Base-by-base conservation (phyloP, 2,113 vertebrate genomes). In the Alces alces region DNA sequence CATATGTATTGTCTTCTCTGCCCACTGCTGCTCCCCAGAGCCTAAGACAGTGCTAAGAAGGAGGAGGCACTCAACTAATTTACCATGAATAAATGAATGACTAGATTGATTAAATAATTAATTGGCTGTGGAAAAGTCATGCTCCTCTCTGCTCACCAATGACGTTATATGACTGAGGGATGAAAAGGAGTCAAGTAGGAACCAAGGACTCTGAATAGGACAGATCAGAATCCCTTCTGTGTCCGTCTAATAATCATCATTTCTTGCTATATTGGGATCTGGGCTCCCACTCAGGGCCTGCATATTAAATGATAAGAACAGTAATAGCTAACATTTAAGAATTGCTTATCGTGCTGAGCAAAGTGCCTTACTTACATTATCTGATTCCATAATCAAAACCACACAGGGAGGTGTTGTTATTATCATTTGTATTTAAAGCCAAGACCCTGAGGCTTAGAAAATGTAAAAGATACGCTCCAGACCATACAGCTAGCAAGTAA, bases 111-210 rank as follows among this genome's bases (percentile, higher is more conserved):
- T 80, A 23, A 58, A 80, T 83, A 27, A 47, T 43, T 57, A 57
- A 66, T 2, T 50, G 50, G 11, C 2, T 12, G 8, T 39, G 9
- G 73, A 39, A 43, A 86, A 73, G 21, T 54, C 66, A 12, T 15
- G 21, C 4, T 92, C 10, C 39, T 86, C 55, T 19, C 0, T 33
- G 60, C 14, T 45, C 43, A 13, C 61, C 0, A 2, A 36, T 47
- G 50, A 36, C 0, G 0, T 9, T 39, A 36, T 4, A 6, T 10
- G 43, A 50, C n/a, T 10, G 14, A 83, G 12, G n/a, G 33, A 61
- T 45, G 28, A 15, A 91, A 54, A 57, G 27, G 43, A 60, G 13
- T 70, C 66, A 39, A 36, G 39, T 6, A n/a, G 3, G 2, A 64
- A 70, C 28, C 10, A 9, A 89, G 33, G 23, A 36, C 60, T 21